Evolutionary conservation across 2,888 invertebrate species (phyloP).

Genomic region (Willowsia nigromaculata): DNA sequence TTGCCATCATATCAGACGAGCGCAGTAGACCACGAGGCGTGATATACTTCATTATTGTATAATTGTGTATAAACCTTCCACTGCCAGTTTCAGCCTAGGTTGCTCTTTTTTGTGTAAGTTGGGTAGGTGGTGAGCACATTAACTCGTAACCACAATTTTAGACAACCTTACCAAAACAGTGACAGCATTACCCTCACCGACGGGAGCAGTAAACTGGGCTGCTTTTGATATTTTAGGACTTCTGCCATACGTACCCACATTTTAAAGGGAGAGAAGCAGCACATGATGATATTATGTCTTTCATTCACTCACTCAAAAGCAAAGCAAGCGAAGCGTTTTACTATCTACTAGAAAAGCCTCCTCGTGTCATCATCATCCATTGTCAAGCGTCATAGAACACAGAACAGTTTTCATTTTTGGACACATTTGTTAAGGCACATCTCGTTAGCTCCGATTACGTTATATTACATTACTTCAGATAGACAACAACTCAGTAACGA

Average conservation of each 20-base stretch:
- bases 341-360: constrained; percentile 22
- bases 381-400: constrained; percentile 59
- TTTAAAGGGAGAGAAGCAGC: background rate
- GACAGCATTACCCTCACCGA: background rate
- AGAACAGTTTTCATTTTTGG: constrained; percentile 60
- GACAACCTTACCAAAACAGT: background rate
- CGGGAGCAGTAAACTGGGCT: constrained; percentile 28
- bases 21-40: background rate
- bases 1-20: background rate
- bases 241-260: background rate
- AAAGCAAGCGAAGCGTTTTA: constrained; percentile 33
- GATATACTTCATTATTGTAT: background rate
- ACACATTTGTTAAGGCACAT: constrained; percentile 57
- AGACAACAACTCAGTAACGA: constrained; percentile 8
- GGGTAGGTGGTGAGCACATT: background rate
- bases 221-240: constrained; percentile 9
- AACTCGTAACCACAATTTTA: constrained; percentile 32
- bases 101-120: background rate
- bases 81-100: background rate
- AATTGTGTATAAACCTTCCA: background rate
- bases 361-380: constrained; percentile 60
- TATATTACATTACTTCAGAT: constrained; percentile 31
- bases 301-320: constrained; percentile 23
- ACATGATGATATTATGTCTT: constrained; percentile 7
- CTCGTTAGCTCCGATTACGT: constrained; percentile 61